These are phyloP conservation scores for Chrysolina haemoptera DNA, from an alignment of 2,888 invertebrate species.

Conservation along the genomic window DNA sequence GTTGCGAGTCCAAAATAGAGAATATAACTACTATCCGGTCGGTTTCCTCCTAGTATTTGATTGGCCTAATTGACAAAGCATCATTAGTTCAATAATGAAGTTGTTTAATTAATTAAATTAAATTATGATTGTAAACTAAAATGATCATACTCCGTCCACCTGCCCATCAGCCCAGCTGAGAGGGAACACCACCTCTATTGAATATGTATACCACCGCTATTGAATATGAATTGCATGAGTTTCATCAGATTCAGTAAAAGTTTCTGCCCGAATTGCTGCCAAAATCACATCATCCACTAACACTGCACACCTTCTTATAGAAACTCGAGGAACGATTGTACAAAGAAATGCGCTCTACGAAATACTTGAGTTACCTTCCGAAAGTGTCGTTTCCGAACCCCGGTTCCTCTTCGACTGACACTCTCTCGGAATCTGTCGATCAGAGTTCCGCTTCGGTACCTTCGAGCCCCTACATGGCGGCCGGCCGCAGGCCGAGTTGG, in stretches of 20 bases:
- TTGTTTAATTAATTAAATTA: too few species aligned
- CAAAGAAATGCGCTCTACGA: slow-evolving; percentile 68
- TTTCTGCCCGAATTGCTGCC: not conserved
- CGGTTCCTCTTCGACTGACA: slow-evolving; percentile 57
- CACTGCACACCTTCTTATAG: slow-evolving; percentile 68
- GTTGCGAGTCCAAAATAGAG: too few species aligned
- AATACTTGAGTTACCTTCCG: slow-evolving; percentile 66
- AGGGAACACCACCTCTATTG: too few species aligned
- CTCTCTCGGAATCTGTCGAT: slow-evolving; percentile 38
- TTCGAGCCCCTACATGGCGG: slow-evolving; percentile 61
- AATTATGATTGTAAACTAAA: too few species aligned
- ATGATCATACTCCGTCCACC: too few species aligned
- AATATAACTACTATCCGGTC: too few species aligned
- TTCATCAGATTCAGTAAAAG: not conserved
- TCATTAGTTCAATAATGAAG: too few species aligned
- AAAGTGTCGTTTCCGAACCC: slow-evolving; percentile 57
- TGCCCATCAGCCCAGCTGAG: too few species aligned
- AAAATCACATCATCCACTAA: slow-evolving; percentile 28
- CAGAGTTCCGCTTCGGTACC: slow-evolving; percentile 61
- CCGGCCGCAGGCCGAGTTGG: slow-evolving; percentile 59
- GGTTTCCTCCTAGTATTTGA: too few species aligned
- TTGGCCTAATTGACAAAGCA: too few species aligned
- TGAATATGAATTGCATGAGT: too few species aligned
- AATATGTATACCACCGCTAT: too few species aligned
- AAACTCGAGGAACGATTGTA: slow-evolving; percentile 72